These are phyloP conservation scores for Frankliniella fusca DNA, from an alignment of 2,888 invertebrate species.

Conservation along the genomic window DNA sequence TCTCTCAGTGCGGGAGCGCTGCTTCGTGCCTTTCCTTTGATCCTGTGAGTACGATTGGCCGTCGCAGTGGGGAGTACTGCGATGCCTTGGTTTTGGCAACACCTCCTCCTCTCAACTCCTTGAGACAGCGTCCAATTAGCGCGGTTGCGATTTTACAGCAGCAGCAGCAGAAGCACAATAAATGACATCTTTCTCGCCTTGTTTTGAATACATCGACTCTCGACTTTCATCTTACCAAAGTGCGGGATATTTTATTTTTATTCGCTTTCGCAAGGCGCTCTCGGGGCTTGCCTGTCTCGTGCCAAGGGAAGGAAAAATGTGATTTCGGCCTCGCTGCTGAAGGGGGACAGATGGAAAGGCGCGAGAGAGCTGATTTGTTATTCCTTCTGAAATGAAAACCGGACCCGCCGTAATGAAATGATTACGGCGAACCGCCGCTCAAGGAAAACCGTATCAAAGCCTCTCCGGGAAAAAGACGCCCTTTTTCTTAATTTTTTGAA, in stretches of 20 bases:
- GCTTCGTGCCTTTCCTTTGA: no score
- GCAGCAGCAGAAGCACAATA: neutral
- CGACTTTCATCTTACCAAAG: neutral
- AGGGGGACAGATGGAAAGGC: neutral
- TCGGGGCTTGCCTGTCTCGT: neutral
- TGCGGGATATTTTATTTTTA: neutral
- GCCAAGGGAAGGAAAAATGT: neutral
- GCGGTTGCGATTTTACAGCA: neutral
- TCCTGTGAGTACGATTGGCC: no score
- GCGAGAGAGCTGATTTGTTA: conserved; percentile 13
- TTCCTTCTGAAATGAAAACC: conserved; percentile 10
- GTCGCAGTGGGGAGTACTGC: no score
- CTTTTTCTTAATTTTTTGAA: no score
- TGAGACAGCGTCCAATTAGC: neutral
- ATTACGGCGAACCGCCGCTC: neutral
- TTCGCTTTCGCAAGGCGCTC: neutral
- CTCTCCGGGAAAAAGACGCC: neutral
- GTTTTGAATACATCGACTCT: neutral
- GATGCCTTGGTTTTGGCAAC: no score
- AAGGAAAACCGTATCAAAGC: neutral
- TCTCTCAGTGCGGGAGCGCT: no score
- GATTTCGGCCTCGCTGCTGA: neutral
- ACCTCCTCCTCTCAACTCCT: neutral
- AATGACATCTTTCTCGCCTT: neutral
- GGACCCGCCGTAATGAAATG: neutral